Evolutionary conservation across 1,140 invertebrate genomes (phyloP).

Genomic region (Lepidotrigona ventralis): DNA sequence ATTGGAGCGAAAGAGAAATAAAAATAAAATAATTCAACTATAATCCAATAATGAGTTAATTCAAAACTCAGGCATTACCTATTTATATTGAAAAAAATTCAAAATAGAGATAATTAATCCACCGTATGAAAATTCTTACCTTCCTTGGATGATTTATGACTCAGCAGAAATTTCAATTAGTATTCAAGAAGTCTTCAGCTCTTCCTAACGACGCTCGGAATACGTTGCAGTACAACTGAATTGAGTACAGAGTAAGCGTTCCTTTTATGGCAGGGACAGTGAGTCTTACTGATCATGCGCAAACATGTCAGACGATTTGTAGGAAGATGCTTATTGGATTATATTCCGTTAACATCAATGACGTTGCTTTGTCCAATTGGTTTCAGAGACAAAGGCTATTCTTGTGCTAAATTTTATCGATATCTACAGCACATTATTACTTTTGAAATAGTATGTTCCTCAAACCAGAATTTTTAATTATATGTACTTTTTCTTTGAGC

Average conservation of each 20-base stretch:
- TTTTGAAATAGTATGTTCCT: not conserved
- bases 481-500: not conserved
- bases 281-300: slow-evolving; percentile 12
- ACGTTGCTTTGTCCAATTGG: slow-evolving; percentile 43
- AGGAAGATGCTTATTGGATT: slow-evolving; percentile 30
- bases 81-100: not conserved
- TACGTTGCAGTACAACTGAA: not conserved
- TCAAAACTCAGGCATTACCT: not conserved
- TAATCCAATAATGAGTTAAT: too few species aligned
- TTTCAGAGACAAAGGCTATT: slow-evolving; percentile 44
- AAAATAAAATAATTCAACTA: not conserved
- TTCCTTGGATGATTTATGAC: not conserved
- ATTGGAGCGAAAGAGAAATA: not conserved
- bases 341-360: slow-evolving; percentile 28
- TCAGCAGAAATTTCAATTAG: slow-evolving; percentile 21
- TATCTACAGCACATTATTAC: not conserved
- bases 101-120: not conserved
- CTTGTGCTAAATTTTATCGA: not conserved
- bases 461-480: slow-evolving; percentile 14
- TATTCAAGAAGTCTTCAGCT: not conserved
- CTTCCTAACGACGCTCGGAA: not conserved
- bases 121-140: not conserved
- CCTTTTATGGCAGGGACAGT: slow-evolving; percentile 12
- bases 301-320: slow-evolving; percentile 1
- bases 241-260: not conserved